These are phyloP conservation scores for Gisinianus flammeolus DNA, from an alignment of 2,888 invertebrate species.

Conservation along the genomic window DNA sequence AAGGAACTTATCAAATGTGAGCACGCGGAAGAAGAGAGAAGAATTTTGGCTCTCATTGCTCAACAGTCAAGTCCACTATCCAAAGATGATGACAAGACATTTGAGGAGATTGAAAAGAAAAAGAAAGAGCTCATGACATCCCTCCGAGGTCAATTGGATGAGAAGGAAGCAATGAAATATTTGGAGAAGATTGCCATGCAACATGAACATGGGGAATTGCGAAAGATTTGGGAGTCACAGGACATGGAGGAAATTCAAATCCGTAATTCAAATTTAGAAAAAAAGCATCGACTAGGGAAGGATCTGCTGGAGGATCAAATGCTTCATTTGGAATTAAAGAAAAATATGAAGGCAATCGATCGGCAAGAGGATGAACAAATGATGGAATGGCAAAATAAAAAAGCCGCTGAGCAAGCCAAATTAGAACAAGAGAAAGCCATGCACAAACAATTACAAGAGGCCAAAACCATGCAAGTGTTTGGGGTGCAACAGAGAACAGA, in stretches of 20 bases:
- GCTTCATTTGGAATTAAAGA: constrained; percentile 67
- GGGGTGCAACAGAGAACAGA: constrained; percentile 48
- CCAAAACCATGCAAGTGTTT: constrained; percentile 43
- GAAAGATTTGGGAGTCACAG: constrained; percentile 39
- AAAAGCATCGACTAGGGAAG: constrained; percentile 49
- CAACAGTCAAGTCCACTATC: constrained; percentile 49
- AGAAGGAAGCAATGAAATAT: constrained; percentile 52
- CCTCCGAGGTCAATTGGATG: constrained; percentile 51
- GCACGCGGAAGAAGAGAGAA: constrained; percentile 53
- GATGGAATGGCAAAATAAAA: constrained; percentile 49
- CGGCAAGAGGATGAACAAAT: constrained; percentile 64
- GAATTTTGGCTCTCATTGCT: constrained; percentile 48
- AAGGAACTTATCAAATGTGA: constrained; percentile 61
- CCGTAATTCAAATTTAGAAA: constrained; percentile 42
- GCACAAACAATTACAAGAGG: constrained; percentile 46
- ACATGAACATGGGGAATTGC: constrained; percentile 45
- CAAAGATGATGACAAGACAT: constrained; percentile 51
- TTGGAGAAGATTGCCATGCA: constrained; percentile 45
- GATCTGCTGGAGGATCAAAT: constrained; percentile 58
- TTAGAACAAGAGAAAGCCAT: constrained; percentile 33
- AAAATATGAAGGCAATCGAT: constrained; percentile 69
- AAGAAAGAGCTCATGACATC: constrained; percentile 48
- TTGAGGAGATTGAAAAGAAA: constrained; percentile 45
- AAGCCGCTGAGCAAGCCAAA: constrained; percentile 47
- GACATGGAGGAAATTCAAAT: constrained; percentile 50